Conservation (phyloP, 2,797 vertebrate genomes). For the Manis pentadactyla region DNA sequence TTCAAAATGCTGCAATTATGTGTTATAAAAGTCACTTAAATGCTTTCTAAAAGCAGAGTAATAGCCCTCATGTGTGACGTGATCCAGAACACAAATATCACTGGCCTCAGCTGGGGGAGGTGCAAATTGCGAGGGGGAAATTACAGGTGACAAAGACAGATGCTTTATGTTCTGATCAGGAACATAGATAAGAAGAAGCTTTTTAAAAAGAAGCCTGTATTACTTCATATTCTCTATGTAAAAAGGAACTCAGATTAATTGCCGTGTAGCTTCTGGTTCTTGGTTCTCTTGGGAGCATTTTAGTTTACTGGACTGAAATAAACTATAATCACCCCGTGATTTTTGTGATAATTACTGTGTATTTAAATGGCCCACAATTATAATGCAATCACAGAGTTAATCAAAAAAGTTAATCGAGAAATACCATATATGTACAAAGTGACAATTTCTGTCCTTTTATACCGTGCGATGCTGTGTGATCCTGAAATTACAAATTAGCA, state of each 20-base stretch:
- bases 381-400: slow-evolving; percentile 80
- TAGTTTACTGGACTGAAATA: slow-evolving; percentile 76
- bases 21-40: slow-evolving; percentile 42
- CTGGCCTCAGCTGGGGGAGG: neutral
- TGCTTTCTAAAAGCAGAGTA: slow-evolving; percentile 38
- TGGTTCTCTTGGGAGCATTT: slow-evolving; percentile 66
- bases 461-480: slow-evolving; percentile 6
- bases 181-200: neutral
- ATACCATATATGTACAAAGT: slow-evolving; percentile 64
- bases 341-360: slow-evolving; percentile 81
- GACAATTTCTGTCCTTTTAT: slow-evolving; percentile 35
- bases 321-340: slow-evolving; percentile 77
- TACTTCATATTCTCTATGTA: slow-evolving; percentile 45
- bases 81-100: neutral
- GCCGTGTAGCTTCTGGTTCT: slow-evolving; percentile 74
- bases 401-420: slow-evolving; percentile 75
- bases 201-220: neutral
- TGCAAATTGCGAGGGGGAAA: neutral
- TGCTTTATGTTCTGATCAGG: neutral
- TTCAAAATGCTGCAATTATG: slow-evolving; percentile 1
- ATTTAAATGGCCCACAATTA: slow-evolving; percentile 79
- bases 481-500: slow-evolving; percentile 8
- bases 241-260: slow-evolving; percentile 71
- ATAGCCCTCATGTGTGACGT: neutral
- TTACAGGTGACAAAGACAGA: slow-evolving; percentile 15